Evolutionary conservation across 1,140 invertebrate species (phyloP).

Genomic region (Macrobrachium rosenbergii): DNA sequence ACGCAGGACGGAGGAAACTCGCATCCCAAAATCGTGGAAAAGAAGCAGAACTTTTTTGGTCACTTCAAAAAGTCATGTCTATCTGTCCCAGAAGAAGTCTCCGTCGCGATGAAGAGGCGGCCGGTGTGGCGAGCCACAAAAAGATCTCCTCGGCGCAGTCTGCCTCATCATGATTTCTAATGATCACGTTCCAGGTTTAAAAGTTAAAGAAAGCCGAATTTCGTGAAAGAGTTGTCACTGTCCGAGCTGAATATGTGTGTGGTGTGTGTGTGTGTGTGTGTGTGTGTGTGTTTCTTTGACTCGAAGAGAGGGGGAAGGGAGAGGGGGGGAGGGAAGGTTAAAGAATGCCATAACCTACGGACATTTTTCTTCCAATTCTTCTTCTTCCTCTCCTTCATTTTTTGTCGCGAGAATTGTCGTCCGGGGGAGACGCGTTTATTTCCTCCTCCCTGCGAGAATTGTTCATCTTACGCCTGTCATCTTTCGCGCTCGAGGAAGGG

Average conservation of each 20-base stretch:
- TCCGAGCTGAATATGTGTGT: conserved; percentile 23
- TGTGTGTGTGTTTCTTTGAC: neutral
- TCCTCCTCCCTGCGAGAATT: no score
- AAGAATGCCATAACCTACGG: neutral
- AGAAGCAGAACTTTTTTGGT: no score
- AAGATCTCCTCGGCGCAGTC: neutral
- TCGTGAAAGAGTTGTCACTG: conserved; percentile 56
- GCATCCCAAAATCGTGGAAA: neutral
- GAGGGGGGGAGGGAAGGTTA: neutral
- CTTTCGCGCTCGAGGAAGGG: no score
- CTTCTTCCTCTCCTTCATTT: neutral
- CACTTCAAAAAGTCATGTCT: no score
- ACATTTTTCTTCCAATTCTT: neutral
- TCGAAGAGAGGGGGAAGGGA: neutral
- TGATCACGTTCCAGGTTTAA: conserved; percentile 45
- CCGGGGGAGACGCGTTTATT: no score
- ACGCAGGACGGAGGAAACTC: neutral
- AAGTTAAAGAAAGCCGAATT: conserved; percentile 44
- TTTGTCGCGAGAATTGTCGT: no score
- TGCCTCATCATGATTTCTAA: conserved; percentile 60
- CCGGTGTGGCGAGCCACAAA: conserved; percentile 23
- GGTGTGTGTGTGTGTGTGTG: neutral
- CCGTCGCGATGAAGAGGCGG: neutral
- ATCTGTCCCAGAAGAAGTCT: no score
- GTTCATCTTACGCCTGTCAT: no score